Evolutionary conservation across 2,888 invertebrate genomes (phyloP).

Genomic region (Mycalesis mineus): DNA sequence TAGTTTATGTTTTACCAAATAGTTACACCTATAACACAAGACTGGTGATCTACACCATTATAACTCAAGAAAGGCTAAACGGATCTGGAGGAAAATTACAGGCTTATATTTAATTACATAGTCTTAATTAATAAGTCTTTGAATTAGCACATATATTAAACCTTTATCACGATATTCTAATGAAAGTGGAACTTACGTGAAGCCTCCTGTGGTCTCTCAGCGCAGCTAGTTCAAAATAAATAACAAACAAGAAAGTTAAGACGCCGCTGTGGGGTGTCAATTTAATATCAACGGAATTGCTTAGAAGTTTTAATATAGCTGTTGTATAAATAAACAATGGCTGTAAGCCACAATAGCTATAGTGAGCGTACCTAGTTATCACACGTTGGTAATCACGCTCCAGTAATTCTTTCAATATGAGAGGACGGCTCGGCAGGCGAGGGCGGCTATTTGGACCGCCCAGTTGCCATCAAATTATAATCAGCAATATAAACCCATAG

Average conservation of each 20-base stretch:
- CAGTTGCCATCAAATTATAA: background rate
- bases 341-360: background rate
- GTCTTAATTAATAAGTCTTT: too few species aligned
- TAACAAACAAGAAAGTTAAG: background rate
- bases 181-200: too few species aligned
- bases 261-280: background rate
- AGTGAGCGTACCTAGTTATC: background rate
- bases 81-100: too few species aligned
- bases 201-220: too few species aligned
- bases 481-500: background rate
- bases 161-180: too few species aligned
- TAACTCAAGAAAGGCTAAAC: too few species aligned
- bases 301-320: background rate
- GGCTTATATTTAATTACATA: too few species aligned
- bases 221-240: background rate
- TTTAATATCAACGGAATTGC: background rate
- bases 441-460: background rate
- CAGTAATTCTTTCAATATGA: constrained; percentile 12
- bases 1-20: too few species aligned
- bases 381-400: background rate
- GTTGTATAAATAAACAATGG: background rate
- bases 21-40: too few species aligned
- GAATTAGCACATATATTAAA: too few species aligned
- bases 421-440: background rate
- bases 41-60: too few species aligned